phyloP scores from a whole-genome alignment of 2,888 invertebrate species.

The Nudaria mundana region DNA sequence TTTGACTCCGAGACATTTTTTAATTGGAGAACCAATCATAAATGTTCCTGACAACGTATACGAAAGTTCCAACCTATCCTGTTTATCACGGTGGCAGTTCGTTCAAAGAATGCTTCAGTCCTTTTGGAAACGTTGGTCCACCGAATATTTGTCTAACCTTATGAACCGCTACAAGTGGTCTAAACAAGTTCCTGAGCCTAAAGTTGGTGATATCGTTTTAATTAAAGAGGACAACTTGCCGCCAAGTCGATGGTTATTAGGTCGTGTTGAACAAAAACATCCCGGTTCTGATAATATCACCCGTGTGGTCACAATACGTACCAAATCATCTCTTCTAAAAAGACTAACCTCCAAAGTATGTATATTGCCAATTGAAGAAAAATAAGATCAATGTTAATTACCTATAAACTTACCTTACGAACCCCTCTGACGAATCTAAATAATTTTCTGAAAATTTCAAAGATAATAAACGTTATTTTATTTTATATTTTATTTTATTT shows the following conservation, averaged over 20 bases:
- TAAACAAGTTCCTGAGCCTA: constrained; percentile 1
- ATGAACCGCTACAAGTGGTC: constrained; percentile 5
- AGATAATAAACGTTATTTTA: too few relatives aligned
- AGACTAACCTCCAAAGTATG: constrained; percentile 4
- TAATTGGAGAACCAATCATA: too few relatives aligned
- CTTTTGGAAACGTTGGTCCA: constrained; percentile 24
- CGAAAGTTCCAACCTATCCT: background rate
- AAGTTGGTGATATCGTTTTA: constrained; percentile 6
- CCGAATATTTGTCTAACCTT: constrained; percentile 4
- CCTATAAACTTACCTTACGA: too few relatives aligned
- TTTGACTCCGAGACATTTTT: too few relatives aligned
- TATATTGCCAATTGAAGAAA: constrained; percentile 1
- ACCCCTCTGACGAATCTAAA: too few relatives aligned
- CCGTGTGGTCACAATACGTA: constrained; percentile 6
- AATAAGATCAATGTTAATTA: too few relatives aligned
- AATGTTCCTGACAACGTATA: too few relatives aligned
- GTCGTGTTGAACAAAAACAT: background rate
- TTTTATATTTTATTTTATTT: too few relatives aligned
- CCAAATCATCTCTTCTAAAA: constrained; percentile 7
- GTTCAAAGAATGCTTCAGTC: constrained; percentile 19
- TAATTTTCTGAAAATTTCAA: too few relatives aligned
- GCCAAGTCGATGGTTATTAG: constrained; percentile 3
- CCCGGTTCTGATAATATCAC: constrained; percentile 3
- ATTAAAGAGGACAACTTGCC: constrained; percentile 1
- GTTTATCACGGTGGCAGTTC: constrained; percentile 21